Base-by-base conservation (phyloP, 1,140 invertebrate genomes). In the Cydia amplana region DNA sequence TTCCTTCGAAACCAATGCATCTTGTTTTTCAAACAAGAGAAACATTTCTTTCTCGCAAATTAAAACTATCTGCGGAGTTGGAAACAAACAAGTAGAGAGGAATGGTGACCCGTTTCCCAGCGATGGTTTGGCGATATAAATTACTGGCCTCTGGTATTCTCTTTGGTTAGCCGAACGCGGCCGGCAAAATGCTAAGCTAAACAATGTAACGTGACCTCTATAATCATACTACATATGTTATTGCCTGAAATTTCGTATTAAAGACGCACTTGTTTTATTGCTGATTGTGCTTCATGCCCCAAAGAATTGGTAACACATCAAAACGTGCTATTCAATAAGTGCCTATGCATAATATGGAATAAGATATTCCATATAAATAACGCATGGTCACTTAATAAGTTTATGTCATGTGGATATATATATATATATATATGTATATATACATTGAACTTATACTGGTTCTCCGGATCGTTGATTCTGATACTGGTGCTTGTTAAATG, bases 21-120 rank as follows among this genome's bases (percentile, higher is more conserved):
- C 32, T 32, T n/a, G n/a, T 0, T 32, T 32, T 32, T 32, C 5
- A 20, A 55, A 20, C 51, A 55, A 55, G n/a, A 55, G n/a, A 55
- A 55, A 9, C n/a, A 18, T 55, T 55, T 55, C 51, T 55, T 55
- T 55, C 51, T 55, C 51, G 51, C 51, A 55, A 55, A 55, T 55
- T 55, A 55, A 55, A 55, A 55, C 51, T 55, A 55, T 55, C 18
- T 55, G 51, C 51, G 6, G 51, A 55, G 51, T 18, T 55, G 51
- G 51, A 55, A 55, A 55, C n/a, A 55, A 55, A 55, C 51, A 55
- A 55, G 51, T 55, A 55, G 51, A 51, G 16, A 55, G 51, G 51
- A 55, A 55, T 55, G 51, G 51, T 55, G 51, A 55, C 51, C 51
- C 51, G 51, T 55, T 55, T 55, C 51, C 51, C 51, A 55, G 51